Evolutionary conservation across 2,888 invertebrate genomes (phyloP).

Genomic region (Cephus sareptanus): DNA sequence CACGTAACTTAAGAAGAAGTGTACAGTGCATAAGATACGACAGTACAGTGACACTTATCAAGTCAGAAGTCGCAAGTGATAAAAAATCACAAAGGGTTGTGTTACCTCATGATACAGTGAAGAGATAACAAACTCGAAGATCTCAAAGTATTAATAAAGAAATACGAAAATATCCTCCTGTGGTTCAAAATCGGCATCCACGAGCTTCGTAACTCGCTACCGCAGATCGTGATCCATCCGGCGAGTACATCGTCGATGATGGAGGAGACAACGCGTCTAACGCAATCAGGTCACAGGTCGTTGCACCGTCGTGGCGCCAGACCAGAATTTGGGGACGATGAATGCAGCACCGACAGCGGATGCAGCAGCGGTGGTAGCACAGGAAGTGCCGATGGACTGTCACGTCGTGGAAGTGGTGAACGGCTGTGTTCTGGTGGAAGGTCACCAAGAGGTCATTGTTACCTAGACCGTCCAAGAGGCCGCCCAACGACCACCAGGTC

Average conservation of each 20-base stretch:
- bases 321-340: constrained; percentile 51
- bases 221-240: constrained; percentile 20
- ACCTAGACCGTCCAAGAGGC: constrained; percentile 42
- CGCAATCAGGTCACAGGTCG: constrained; percentile 21
- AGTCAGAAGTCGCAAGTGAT: not conserved
- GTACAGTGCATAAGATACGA: not conserved
- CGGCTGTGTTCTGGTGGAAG: constrained; percentile 42
- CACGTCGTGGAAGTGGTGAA: constrained; percentile 49
- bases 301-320: constrained; percentile 22
- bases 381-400: constrained; percentile 51
- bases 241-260: constrained; percentile 26
- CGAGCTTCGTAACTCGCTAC: constrained; percentile 23
- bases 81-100: not conserved
- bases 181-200: constrained; percentile 10
- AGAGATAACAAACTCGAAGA: not conserved
- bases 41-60: not conserved
- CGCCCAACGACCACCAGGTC: constrained; percentile 42
- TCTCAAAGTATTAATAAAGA: not conserved
- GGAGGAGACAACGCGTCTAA: constrained; percentile 51
- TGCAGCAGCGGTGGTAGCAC: constrained; percentile 67
- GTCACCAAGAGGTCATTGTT: constrained; percentile 39
- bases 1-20: not conserved
- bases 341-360: constrained; percentile 63
- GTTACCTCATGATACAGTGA: not conserved
- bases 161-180: not conserved